Conservation (phyloP, 64 coral and sea anemone species). For the Dendrophyllia cribrosa region DNA sequence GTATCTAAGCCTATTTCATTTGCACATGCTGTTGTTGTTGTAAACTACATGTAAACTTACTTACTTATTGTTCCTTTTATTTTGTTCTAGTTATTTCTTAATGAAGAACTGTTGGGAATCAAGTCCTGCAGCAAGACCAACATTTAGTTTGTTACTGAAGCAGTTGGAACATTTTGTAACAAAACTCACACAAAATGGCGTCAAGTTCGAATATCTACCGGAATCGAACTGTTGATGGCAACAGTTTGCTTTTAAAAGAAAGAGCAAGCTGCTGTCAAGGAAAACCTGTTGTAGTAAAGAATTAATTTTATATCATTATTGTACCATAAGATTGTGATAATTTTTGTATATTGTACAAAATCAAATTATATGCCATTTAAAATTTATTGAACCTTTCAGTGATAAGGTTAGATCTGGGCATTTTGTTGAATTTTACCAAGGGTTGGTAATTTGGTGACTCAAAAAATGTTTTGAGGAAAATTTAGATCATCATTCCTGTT, state of each 20-base stretch:
- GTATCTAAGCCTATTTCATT: too few relatives aligned
- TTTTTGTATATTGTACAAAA: slow-evolving; percentile 49
- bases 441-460: background rate
- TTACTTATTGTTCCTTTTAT: background rate
- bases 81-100: slow-evolving; percentile 31
- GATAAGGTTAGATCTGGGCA: background rate
- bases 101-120: slow-evolving; percentile 49
- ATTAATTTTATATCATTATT: slow-evolving; percentile 20
- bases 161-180: slow-evolving; percentile 31
- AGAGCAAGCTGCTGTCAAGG: background rate
- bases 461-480: background rate
- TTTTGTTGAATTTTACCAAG: background rate
- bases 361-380: slow-evolving; percentile 2
- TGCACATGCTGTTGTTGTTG: too few relatives aligned
- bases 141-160: slow-evolving; percentile 47
- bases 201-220: slow-evolving; percentile 44
- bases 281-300: background rate
- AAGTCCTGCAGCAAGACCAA: slow-evolving; percentile 35
- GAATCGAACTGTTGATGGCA: slow-evolving; percentile 38
- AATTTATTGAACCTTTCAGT: background rate
- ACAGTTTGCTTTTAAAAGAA: background rate
- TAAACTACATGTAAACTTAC: background rate
- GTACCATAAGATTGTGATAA: slow-evolving; percentile 36
- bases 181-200: slow-evolving; percentile 17
- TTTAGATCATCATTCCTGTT: background rate